Evolutionary conservation across 2,113 vertebrate species (phyloP), one percentile per base, ranked within the genome.

Genomic region (Melanotaenia duboulayi): DNA sequence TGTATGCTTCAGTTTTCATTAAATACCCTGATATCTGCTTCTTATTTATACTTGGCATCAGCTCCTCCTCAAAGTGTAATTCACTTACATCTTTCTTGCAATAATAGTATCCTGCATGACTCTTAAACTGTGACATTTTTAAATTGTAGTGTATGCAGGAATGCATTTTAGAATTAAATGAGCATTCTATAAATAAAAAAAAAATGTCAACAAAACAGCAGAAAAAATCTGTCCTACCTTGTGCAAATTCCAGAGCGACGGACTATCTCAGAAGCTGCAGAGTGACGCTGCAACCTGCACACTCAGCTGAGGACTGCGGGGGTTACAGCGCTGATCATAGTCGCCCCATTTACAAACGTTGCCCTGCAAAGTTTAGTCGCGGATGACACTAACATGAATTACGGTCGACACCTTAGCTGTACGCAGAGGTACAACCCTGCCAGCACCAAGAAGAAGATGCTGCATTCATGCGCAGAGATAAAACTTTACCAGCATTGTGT

Each of bases 171-270:
- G 16, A 48, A 19, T 19, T 48, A 6, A 7, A 48, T 48, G 2
- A 8, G 17, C 44, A 48, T 48, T 1, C 0, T 19, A 14, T 6
- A 48, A 48, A 48, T 19, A 17, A 28, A 6, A 28, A 3, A 28
- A 7, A 16, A 5, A 5, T 17, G 16, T 44, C 42, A 16, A 16
- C 42, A 1, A 17, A 12, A 17, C 13, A 1, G 16, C 1, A n/a
- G 14, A 37, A 10, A 19, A 16, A 46, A 39, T 2, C 2, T 1
- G 76, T 50, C 82, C 63, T 83, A 89, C 87, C 82, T 87, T 63
- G 49, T 1, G 1, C 12, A 61, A 35, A 23, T 11, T 71, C 76
- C 58, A 61, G 56, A 40, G 40, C 9, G 23, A 37, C 46, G 17
- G 50, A 67, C 17, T 1, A 59, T 24, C 51, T 14, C 0, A 32